Evolutionary conservation across 1,140 invertebrate species (phyloP), one percentile per base, ranked within the genome.

Genomic region (Drosophila persimilis): DNA sequence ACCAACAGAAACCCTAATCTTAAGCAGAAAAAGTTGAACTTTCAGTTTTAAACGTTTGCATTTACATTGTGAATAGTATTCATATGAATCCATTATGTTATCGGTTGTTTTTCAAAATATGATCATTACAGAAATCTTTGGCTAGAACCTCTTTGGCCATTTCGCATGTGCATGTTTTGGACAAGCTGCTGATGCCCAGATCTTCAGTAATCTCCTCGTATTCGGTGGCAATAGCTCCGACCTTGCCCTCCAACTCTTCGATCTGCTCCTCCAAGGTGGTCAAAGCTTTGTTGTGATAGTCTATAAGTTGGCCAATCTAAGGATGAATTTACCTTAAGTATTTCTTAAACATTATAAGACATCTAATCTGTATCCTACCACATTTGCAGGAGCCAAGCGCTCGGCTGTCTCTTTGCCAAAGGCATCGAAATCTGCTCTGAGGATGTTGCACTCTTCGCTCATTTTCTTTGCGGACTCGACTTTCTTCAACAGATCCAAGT

Each of bases 1-100:
- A 39, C 26, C 54, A 26, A 26, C 24, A 53, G 59, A 46, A 13
- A 67, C 61, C 22, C 13, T 73, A 65, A 63, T 51, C 44, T 60
- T 88, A 81, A 86, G 83, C 58, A 60, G 31, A 81, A 81, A 81
- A 78, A 81, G 83, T 88, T 81, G 8, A 85, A 72, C 64, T 78
- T 66, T 20, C 43, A 59, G 63, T 75, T 86, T 74, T 73, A 73
- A 13, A 50, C 57, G 58, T 65, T 62, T 70, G 73, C 60, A 77
- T 75, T 75, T 72, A 56, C 17, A 48, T 64, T 51, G 31, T 71
- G 52, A 66, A 73, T 43, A 47, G 71, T 70, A 66, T 63, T 56
- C 56, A 52, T 64, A 61, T 31, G 17, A 8, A 53, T 45, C 31
- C 59, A 55, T 57, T 57, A 55, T 53, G 46, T 43, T 59, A 44